These are phyloP conservation scores for Syrmaticus mikado DNA, from an alignment of 2,113 vertebrate genomes.

Conservation along the genomic window DNA sequence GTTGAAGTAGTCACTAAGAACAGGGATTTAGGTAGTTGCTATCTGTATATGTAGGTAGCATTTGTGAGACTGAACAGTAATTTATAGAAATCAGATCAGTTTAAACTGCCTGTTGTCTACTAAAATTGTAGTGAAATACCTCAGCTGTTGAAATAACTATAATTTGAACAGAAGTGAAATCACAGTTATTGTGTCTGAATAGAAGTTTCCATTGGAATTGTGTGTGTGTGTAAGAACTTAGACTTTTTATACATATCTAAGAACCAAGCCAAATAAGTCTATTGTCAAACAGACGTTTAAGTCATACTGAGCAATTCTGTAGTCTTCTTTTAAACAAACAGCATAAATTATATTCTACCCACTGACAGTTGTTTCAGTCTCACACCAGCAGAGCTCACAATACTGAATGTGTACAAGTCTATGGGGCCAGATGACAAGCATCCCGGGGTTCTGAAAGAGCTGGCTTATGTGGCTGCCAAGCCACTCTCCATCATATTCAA, in stretches of 20 bases:
- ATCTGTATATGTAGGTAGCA: background rate
- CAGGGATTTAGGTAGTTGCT: background rate
- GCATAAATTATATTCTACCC: background rate
- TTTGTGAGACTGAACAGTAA: background rate
- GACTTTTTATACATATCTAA: background rate
- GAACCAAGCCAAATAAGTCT: background rate
- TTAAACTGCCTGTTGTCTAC: background rate
- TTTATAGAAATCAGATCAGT: background rate
- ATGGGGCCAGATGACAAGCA: too few relatives aligned
- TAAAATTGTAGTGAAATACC: background rate
- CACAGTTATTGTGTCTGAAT: background rate
- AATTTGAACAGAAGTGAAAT: background rate
- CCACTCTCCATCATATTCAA: too few relatives aligned
- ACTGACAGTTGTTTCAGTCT: background rate
- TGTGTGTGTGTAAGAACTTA: background rate
- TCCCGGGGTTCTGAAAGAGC: too few relatives aligned
- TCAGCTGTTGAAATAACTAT: background rate
- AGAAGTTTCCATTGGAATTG: background rate
- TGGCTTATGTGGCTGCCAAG: too few relatives aligned
- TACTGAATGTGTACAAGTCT: too few relatives aligned
- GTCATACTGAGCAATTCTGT: background rate
- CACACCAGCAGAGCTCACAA: background rate
- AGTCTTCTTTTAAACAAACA: background rate
- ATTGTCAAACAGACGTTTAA: background rate
- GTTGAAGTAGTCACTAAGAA: background rate